Conservation (phyloP, 2,113 vertebrate species). For the Electrona antarctica region DNA sequence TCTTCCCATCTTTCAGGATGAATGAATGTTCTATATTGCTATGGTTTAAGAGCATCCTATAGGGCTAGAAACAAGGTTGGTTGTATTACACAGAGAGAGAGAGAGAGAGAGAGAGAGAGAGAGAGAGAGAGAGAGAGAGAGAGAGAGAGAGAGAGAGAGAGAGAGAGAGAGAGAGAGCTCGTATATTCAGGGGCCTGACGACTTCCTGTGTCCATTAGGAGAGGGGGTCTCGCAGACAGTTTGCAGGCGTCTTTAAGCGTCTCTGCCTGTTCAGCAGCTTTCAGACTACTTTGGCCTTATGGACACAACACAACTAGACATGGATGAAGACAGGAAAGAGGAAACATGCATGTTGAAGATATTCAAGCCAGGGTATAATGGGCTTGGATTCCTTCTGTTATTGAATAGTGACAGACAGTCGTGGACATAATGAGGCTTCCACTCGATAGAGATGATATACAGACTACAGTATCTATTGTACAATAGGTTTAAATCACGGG, state of each 20-base stretch:
- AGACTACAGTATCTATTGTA: too few species aligned
- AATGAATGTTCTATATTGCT: conserved; percentile 50
- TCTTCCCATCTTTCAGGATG: conserved; percentile 39
- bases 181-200: conserved; percentile 44
- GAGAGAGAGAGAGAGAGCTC: conserved; percentile 30
- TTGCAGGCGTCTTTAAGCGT: conserved; percentile 56
- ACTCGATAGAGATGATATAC: too few species aligned
- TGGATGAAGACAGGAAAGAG: conserved; percentile 59
- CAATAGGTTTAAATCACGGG: too few species aligned
- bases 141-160: conserved; percentile 2
- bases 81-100: conserved; percentile 12
- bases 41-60: conserved; percentile 55
- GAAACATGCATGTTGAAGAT: background rate
- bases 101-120: background rate
- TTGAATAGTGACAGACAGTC: too few species aligned
- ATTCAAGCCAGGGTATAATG: too few species aligned
- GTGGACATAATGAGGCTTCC: too few species aligned
- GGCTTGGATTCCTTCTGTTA: too few species aligned
- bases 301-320: conserved; percentile 43
- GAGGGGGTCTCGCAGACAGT: conserved; percentile 47
- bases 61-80: conserved; percentile 55
- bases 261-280: conserved; percentile 47
- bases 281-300: conserved; percentile 56
- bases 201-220: conserved; percentile 69
- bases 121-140: conserved; percentile 42